These are phyloP conservation scores for Kryphioiulus occultus DNA, from an alignment of 2,888 invertebrate genomes.

Conservation along the genomic window DNA sequence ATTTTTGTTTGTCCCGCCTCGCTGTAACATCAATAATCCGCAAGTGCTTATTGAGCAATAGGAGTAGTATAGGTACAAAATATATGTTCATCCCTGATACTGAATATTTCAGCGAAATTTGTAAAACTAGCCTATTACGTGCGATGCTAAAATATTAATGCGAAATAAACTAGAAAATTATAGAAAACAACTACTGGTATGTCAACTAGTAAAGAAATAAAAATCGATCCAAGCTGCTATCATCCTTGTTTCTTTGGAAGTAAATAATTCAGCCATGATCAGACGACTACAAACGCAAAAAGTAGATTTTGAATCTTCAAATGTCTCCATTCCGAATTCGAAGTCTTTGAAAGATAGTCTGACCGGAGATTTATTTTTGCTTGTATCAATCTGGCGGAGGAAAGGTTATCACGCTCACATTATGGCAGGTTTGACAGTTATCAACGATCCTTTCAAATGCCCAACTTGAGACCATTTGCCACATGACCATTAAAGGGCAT, in stretches of 20 bases:
- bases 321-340: background rate
- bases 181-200: background rate
- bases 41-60: too few relatives aligned
- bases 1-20: too few relatives aligned
- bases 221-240: background rate
- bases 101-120: too few relatives aligned
- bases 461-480: slow-evolving; percentile 10
- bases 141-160: too few relatives aligned
- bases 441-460: background rate
- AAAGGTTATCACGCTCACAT: background rate
- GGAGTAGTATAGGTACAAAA: too few relatives aligned
- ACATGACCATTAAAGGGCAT: background rate
- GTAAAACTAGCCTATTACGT: too few relatives aligned
- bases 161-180: too few relatives aligned
- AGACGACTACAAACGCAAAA: background rate
- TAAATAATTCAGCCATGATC: background rate
- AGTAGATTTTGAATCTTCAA: background rate
- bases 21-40: too few relatives aligned
- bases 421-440: background rate
- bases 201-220: background rate
- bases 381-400: background rate
- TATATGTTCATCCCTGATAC: too few relatives aligned
- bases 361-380: background rate
- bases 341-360: background rate
- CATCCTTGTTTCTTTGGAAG: background rate